A percentile compares a stretch with the other conserved stretches of the same genome.
Evolutionary conservation across 2,888 invertebrate species (phyloP).

Genomic region (Ectropis crepuscularia): DNA sequence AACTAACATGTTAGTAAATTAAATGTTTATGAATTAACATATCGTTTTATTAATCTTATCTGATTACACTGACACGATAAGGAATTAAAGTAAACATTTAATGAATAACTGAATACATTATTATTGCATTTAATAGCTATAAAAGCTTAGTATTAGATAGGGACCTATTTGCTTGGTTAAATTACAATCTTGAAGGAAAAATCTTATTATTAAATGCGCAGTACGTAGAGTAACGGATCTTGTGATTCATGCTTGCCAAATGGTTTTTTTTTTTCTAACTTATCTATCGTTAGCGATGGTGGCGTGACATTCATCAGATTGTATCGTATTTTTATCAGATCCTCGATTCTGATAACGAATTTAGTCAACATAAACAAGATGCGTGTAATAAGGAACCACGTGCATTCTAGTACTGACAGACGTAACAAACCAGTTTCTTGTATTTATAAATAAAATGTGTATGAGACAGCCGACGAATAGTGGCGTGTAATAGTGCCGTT

Average conservation of each 20-base stretch:
- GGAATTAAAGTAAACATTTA: too few relatives aligned
- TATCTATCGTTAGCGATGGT: slow-evolving; percentile 22
- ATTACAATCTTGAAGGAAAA: neutral
- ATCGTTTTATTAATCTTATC: too few relatives aligned
- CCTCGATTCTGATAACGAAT: slow-evolving; percentile 19
- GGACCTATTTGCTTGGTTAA: neutral
- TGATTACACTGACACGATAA: too few relatives aligned
- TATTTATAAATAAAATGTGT: slow-evolving; percentile 56
- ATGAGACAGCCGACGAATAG: slow-evolving; percentile 46
- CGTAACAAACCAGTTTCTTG: slow-evolving; percentile 65
- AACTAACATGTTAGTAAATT: too few relatives aligned
- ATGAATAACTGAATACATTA: too few relatives aligned
- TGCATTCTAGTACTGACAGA: slow-evolving; percentile 44
- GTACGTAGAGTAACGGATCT: slow-evolving; percentile 18
- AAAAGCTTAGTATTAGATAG: too few relatives aligned
- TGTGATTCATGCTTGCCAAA: slow-evolving; percentile 25
- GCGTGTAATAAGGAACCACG: slow-evolving; percentile 37
- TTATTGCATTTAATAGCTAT: too few relatives aligned
- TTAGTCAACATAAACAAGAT: slow-evolving; percentile 50
- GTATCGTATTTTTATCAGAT: slow-evolving; percentile 49
- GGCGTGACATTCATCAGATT: slow-evolving; percentile 44
- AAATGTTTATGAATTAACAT: too few relatives aligned
- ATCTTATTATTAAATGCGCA: slow-evolving; percentile 31
- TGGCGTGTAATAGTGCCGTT: slow-evolving; percentile 40
- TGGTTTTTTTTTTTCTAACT: neutral